Conservation (phyloP, 2,113 vertebrate species). For the Microcebus tavaratra region DNA sequence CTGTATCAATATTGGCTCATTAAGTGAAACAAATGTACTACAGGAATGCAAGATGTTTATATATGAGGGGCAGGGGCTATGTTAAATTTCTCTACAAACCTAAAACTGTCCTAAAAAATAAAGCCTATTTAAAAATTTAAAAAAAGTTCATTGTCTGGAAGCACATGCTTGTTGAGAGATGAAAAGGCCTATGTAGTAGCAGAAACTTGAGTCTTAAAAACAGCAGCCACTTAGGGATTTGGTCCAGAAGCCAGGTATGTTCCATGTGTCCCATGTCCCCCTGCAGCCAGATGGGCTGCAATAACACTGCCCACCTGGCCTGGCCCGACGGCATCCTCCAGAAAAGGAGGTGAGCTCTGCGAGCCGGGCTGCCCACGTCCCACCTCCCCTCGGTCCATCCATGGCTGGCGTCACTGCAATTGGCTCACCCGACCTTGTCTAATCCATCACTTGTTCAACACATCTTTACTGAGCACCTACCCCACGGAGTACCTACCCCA, state of each 20-base stretch:
- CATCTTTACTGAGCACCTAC: background rate
- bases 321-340: background rate
- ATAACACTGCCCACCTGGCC: background rate
- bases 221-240: background rate
- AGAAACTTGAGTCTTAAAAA: background rate
- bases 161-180: too few species aligned
- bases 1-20: background rate
- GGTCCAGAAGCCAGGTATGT: background rate
- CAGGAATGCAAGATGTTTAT: background rate
- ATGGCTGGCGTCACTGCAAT: fast-evolving
- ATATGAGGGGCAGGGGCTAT: too few species aligned
- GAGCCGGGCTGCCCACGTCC: fast-evolving
- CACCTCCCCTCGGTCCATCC: background rate
- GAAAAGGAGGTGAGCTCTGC: fast-evolving
- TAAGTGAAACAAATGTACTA: background rate
- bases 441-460: background rate
- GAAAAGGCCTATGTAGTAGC: background rate
- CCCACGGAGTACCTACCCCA: too few species aligned
- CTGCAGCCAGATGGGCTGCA: fast-evolving
- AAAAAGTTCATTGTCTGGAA: background rate
- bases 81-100: background rate
- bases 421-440: fast-evolving
- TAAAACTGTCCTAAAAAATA: background rate
- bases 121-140: background rate
- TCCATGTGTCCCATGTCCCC: fast-evolving